Evolutionary conservation across 2,888 invertebrate species (phyloP), one percentile per base, ranked within the genome.

Genomic region (Drosophila flavopinicola): DNA sequence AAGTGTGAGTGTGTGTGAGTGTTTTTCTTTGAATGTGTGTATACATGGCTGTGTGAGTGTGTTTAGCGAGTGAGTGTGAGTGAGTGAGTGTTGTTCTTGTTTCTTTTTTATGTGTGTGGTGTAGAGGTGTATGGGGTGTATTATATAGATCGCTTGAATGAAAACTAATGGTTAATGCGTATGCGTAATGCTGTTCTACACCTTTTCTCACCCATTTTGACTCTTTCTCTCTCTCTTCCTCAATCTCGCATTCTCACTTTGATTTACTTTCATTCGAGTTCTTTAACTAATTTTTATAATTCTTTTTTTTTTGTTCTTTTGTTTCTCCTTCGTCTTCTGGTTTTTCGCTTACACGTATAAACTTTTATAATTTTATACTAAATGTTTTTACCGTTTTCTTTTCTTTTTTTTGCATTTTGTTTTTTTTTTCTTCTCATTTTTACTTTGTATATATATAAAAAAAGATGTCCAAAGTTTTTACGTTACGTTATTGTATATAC

Each of bases 281-380:
- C 66, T 87, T 83, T 85, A 77, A 80, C 85, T 82, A 73, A 79
- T 79, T 88, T 87, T 72, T 72, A 75, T 87, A 66, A 78, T 85
- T 69, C 74, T 57, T 70, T 58, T 72, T 61, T 56, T 73, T 78
- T 65, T 53, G 72, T 64, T 47, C 59, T 72, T 74, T 72, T 54
- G 47, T 70, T 80, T 75, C 75, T 78, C 72, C 79, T 84, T 88
- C 77, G 78, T 75, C 52, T 5, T 42, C 33, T 15, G 24, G 41
- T 37, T 51, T 37, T 38, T 74, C 35, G 66, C 88, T 89, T 89
- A 88, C 87, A 88, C 80, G 88, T 89, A 90, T 89, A 88, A 84
- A 87, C 79, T 85, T 88, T 83, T 88, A 84, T 88, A 89, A 87
- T 89, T 89, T 89, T 88, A 89, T 86, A 85, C 86, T 88, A 87